phyloP scores from a whole-genome alignment of 1,140 invertebrate genomes.

The Pemphigus obesinymphae region DNA sequence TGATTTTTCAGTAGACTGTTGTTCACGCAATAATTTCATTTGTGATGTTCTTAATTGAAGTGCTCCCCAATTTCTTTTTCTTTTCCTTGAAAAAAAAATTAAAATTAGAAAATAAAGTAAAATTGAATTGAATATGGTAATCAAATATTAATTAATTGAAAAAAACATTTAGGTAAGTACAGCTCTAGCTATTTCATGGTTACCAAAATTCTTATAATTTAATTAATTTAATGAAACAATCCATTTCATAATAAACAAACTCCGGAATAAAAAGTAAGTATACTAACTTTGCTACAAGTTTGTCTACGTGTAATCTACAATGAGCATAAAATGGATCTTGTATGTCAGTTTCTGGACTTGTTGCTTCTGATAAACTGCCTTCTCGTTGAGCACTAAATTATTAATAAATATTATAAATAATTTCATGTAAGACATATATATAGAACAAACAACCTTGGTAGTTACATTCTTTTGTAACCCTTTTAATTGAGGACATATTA shows the following conservation, averaged over 20 bases:
- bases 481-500: no score
- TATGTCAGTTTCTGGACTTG: conserved; percentile 87
- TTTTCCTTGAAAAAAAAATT: conserved; percentile 49
- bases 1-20: conserved; percentile 55
- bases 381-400: conserved; percentile 80
- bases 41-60: conserved; percentile 75
- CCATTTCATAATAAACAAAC: not conserved
- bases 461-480: no score
- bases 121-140: no score
- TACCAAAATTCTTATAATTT: no score
- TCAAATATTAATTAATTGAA: no score
- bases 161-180: no score
- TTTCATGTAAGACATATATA: not conserved
- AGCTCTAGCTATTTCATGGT: no score
- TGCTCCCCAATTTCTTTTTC: conserved; percentile 83
- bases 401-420: conserved; percentile 46
- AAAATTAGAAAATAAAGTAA: no score
- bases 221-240: no score
- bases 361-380: conserved; percentile 86
- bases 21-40: conserved; percentile 55
- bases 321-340: conserved; percentile 97
- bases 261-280: not conserved
- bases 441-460: no score
- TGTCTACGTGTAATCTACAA: conserved; percentile 87
- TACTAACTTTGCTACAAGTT: conserved; percentile 62